Percentiles rank a stretch among this genome's conserved stretches.
phyloP scores from a whole-genome alignment of 64 coral and sea anemone genomes.

The Trachythela sp. region DNA sequence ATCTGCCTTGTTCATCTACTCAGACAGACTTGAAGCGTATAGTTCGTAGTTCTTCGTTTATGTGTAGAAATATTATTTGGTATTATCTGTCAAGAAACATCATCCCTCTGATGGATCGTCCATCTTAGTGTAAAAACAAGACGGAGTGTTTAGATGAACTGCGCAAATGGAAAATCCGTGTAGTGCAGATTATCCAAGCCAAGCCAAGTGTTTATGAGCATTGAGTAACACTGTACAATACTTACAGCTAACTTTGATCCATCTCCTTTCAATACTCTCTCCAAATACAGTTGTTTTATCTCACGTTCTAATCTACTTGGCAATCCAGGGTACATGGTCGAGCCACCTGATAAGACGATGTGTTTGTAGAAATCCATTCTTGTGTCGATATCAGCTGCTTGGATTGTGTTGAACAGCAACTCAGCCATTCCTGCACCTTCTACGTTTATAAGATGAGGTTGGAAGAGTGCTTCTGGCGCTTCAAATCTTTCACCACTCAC shows the following conservation, averaged over 20 bases:
- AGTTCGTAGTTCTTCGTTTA: too few species aligned
- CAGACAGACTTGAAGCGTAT: too few species aligned
- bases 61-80: too few species aligned
- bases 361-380: conserved; percentile 95
- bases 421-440: conserved; percentile 95
- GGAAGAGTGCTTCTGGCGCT: conserved; percentile 92
- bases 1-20: too few species aligned
- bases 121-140: too few species aligned
- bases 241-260: conserved; percentile 83
- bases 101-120: too few species aligned
- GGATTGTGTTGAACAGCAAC: conserved; percentile 91
- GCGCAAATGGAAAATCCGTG: too few species aligned
- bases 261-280: conserved; percentile 94
- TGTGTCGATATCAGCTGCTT: conserved; percentile 94
- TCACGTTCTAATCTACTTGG: conserved; percentile 88
- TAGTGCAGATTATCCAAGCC: too few species aligned
- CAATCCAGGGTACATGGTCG: conserved; percentile 93
- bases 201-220: too few species aligned
- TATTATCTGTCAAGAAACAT: too few species aligned
- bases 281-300: conserved; percentile 89
- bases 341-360: conserved; percentile 92
- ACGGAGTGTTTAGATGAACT: too few species aligned
- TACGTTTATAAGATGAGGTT: conserved; percentile 92
- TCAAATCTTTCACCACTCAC: conserved; percentile 97
- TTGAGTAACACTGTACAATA: too few species aligned